Percentiles rank a stretch among this genome's conserved stretches.
phyloP scores from a whole-genome alignment of 2,113 vertebrate genomes.

The Petrocephalus zakoni region DNA sequence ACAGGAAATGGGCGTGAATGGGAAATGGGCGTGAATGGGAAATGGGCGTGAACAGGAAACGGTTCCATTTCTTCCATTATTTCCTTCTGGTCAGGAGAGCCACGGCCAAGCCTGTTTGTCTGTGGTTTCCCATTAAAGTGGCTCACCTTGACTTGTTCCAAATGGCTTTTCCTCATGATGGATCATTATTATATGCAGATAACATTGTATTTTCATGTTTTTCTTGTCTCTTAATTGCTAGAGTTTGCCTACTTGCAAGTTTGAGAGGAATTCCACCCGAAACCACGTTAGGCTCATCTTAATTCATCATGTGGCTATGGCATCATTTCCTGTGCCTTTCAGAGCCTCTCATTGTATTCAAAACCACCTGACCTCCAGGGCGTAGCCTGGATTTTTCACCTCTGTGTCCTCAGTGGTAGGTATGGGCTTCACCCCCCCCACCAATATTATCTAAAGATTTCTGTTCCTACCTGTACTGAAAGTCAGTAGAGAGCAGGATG shows the following conservation, averaged over 20 bases:
- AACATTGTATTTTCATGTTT: background rate
- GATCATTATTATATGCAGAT: background rate
- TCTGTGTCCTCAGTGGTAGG: too few species aligned
- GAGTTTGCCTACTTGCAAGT: background rate
- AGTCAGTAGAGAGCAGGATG: too few species aligned
- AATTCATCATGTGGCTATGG: background rate
- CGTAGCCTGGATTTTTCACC: too few species aligned
- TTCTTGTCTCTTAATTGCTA: background rate
- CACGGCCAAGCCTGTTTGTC: background rate
- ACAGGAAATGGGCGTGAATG: background rate
- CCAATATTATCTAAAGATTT: too few species aligned
- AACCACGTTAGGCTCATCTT: background rate
- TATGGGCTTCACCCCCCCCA: too few species aligned
- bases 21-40: background rate
- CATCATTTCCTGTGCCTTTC: too few species aligned
- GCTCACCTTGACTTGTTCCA: background rate
- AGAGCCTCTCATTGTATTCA: too few species aligned
- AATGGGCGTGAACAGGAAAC: background rate
- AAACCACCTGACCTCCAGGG: too few species aligned
- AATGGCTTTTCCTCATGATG: background rate
- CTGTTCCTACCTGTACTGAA: too few species aligned
- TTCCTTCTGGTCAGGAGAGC: background rate
- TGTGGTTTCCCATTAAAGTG: background rate
- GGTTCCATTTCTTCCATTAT: background rate
- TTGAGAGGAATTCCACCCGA: background rate